Percentiles rank a stretch among this genome's conserved stretches.
phyloP scores from a whole-genome alignment of 2,797 vertebrate species.

The Bufotes viridis region DNA sequence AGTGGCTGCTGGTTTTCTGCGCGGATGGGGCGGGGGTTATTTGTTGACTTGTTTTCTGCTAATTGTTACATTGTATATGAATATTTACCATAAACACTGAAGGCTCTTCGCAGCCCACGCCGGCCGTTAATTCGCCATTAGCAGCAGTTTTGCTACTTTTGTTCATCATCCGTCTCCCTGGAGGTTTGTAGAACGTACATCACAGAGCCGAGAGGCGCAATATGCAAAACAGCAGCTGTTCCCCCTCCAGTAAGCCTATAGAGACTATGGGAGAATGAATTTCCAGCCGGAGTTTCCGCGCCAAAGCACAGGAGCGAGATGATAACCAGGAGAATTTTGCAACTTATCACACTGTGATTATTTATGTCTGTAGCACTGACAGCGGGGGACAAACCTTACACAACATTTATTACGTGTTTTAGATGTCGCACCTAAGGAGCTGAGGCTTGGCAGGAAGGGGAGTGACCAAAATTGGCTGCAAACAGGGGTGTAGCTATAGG shows the following conservation, averaged over 20 bases:
- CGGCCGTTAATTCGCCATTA: not conserved
- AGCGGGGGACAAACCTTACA: not conserved
- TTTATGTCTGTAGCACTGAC: not conserved
- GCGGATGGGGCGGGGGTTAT: not conserved
- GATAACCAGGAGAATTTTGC: not conserved
- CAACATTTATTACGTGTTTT: too few species aligned
- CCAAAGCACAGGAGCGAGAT: not conserved
- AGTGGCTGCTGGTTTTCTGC: not conserved
- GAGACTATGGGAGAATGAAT: not conserved
- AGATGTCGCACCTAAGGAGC: too few species aligned
- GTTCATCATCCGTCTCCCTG: not conserved
- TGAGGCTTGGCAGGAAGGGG: too few species aligned
- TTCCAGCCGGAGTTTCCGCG: not conserved
- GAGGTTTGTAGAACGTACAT: not conserved
- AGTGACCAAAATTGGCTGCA: too few species aligned
- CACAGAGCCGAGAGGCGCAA: not conserved
- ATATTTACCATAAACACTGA: not conserved
- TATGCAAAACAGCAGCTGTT: conserved; percentile 19
- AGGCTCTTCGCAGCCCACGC: not conserved
- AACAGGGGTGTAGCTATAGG: too few species aligned
- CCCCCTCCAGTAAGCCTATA: not conserved
- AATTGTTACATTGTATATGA: not conserved
- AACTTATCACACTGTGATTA: not conserved
- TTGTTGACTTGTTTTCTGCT: not conserved
- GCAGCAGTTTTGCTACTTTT: not conserved